These are phyloP conservation scores for Hippocampus kuda DNA, from an alignment of 2,797 vertebrate genomes.

Conservation along the genomic window DNA sequence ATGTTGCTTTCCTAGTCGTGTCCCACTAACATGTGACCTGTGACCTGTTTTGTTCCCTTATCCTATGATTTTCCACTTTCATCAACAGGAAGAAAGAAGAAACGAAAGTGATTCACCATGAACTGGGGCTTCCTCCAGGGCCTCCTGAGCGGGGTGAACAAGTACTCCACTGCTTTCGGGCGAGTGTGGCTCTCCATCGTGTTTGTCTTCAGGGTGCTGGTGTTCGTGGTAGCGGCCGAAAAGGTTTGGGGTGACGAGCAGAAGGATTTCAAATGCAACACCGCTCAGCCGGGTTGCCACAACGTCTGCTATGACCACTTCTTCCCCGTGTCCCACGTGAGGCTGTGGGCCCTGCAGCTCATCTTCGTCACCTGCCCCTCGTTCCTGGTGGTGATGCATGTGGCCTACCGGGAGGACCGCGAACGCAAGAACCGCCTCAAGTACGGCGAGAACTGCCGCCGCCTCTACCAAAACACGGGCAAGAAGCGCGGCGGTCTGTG, in stretches of 20 bases:
- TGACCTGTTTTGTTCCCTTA: background rate
- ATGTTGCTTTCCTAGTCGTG: background rate
- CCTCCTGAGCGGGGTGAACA: conserved; percentile 86
- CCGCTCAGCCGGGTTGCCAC: conserved; percentile 83
- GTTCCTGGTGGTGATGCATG: conserved; percentile 88
- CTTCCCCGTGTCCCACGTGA: conserved; percentile 90
- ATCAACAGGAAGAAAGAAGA: conserved; percentile 35
- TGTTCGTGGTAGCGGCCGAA: conserved; percentile 88
- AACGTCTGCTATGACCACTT: conserved; percentile 90
- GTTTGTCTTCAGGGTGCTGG: conserved; percentile 89
- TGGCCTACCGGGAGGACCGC: conserved; percentile 81
- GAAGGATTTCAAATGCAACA: conserved; percentile 93
- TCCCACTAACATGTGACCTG: background rate
- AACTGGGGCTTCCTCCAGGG: conserved; percentile 86
- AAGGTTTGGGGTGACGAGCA: conserved; percentile 91
- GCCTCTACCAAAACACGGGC: conserved; percentile 69
- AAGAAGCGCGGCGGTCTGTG: conserved; percentile 89
- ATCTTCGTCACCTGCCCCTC: conserved; percentile 98
- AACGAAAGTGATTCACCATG: conserved; percentile 63
- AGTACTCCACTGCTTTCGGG: conserved; percentile 89
- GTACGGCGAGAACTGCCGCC: conserved; percentile 51
- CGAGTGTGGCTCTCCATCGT: conserved; percentile 92
- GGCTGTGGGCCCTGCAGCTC: conserved; percentile 96
- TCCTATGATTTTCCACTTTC: conserved; percentile 14
- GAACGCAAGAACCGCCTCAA: conserved; percentile 62